Conservation (phyloP, 2,113 vertebrate genomes). For the Hydropotes inermis region DNA sequence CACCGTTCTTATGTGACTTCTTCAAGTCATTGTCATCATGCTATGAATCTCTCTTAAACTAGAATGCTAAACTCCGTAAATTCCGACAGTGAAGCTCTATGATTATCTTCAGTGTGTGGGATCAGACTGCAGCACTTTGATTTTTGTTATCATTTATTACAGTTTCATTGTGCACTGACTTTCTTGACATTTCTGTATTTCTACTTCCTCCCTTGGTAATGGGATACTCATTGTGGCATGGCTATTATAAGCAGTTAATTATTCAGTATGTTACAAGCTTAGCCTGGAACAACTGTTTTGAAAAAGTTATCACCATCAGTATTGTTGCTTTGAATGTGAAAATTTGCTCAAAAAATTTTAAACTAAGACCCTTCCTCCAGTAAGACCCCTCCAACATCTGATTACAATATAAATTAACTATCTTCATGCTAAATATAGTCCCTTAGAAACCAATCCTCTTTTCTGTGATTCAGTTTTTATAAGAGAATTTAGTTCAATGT, state of each 20-base stretch:
- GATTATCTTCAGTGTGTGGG: background rate
- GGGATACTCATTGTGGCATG: background rate
- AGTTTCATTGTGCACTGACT: background rate
- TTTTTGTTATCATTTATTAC: background rate
- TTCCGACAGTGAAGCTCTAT: accelerated
- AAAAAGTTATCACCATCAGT: background rate
- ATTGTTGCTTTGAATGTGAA: background rate
- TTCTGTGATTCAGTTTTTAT: background rate
- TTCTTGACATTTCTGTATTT: background rate
- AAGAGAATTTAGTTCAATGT: background rate
- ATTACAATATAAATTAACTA: background rate
- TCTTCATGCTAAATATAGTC: background rate
- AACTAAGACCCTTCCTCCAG: accelerated
- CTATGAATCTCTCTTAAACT: background rate
- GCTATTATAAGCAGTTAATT: background rate
- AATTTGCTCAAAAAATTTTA: background rate
- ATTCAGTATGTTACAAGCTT: background rate
- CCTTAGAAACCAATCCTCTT: accelerated
- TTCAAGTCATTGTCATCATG: background rate
- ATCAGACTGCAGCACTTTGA: background rate
- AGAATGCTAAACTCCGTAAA: background rate
- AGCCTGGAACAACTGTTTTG: background rate
- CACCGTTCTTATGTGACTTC: background rate
- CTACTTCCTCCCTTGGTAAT: background rate
- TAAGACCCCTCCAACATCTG: background rate